Percentiles rank a stretch among this genome's conserved stretches.
These are phyloP conservation scores for Dryococelus australis DNA, from an alignment of 2,888 invertebrate genomes.

Conservation along the genomic window DNA sequence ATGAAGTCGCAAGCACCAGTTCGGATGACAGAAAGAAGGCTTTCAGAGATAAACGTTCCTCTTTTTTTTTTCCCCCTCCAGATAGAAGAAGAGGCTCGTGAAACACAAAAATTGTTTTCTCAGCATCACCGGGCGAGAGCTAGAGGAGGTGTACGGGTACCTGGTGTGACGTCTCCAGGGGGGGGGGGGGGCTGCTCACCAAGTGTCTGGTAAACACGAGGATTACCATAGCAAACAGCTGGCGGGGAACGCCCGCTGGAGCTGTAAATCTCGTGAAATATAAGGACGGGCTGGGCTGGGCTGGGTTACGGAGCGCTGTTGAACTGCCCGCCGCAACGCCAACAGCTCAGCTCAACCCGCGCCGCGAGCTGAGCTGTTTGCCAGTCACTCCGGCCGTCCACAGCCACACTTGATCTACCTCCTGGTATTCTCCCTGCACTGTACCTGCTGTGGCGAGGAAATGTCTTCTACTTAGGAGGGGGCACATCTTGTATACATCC, in stretches of 20 bases:
- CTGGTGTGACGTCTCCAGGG: not conserved
- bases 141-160: not conserved
- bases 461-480: no score
- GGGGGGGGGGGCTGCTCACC: not conserved
- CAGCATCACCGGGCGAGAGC: no score
- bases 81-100: no score
- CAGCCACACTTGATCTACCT: not conserved
- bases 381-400: not conserved
- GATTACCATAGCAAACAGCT: conserved; percentile 16
- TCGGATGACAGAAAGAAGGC: no score
- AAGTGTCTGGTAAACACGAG: not conserved
- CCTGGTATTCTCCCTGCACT: not conserved
- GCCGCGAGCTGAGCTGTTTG: not conserved
- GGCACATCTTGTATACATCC: no score
- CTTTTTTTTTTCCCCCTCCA: no score
- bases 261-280: not conserved
- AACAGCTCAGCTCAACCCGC: not conserved
- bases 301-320: not conserved
- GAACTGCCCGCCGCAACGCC: not conserved
- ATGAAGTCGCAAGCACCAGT: no score
- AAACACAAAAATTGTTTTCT: no score
- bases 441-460: not conserved
- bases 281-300: not conserved
- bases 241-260: not conserved
- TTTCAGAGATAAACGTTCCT: no score